Percentiles rank a stretch among this genome's conserved stretches.
phyloP scores from a whole-genome alignment of 92 coral and sea anemone species.

The Montipora capitata region DNA sequence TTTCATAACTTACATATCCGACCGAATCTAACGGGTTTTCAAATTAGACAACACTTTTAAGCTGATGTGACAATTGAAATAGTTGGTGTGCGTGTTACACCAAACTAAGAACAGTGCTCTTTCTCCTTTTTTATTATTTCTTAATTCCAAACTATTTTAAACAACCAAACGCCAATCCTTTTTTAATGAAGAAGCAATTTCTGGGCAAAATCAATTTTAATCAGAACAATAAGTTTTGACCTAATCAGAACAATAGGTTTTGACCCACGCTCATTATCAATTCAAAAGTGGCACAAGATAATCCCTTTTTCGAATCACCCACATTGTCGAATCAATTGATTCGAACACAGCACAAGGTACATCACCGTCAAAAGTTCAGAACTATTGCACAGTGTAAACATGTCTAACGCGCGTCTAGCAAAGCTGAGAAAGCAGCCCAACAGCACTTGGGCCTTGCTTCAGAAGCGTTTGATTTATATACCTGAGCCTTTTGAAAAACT shows the following conservation, averaged over 20 bases:
- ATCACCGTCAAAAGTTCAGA: constrained; percentile 3
- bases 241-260: constrained; percentile 5
- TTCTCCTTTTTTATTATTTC: neutral
- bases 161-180: constrained; percentile 9
- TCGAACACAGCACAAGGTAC: constrained; percentile 6
- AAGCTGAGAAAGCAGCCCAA: constrained; percentile 41
- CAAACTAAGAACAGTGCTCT: neutral
- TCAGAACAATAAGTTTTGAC: neutral
- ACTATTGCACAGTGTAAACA: constrained; percentile 4
- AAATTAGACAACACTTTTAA: neutral
- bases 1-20: neutral
- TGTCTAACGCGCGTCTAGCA: constrained; percentile 6
- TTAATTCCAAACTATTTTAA: constrained; percentile 4
- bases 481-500: constrained; percentile 35
- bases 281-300: neutral
- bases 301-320: neutral
- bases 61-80: neutral
- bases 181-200: neutral
- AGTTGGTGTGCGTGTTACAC: constrained; percentile 10
- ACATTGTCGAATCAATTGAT: neutral
- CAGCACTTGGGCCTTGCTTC: constrained; percentile 55
- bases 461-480: constrained; percentile 43
- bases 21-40: neutral
- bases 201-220: neutral
- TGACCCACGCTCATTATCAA: constrained; percentile 7